Percentiles rank a stretch among this genome's conserved stretches.
phyloP scores from a whole-genome alignment of 2,797 vertebrate genomes.

The Ciconia nigra region DNA sequence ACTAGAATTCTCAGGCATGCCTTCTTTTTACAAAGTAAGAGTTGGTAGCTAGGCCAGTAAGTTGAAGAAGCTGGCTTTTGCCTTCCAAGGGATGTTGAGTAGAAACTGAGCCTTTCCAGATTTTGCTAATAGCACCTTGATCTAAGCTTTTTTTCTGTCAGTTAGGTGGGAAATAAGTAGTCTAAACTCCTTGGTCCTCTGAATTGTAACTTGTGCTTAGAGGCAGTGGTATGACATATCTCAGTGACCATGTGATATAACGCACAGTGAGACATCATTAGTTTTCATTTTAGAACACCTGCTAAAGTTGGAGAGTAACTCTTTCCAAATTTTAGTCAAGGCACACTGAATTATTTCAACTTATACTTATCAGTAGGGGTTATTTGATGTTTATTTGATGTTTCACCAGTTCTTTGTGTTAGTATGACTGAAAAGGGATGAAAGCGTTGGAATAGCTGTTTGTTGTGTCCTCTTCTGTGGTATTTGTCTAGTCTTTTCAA shows the following conservation, averaged over 20 bases:
- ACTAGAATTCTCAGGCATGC: neutral
- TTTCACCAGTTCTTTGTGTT: neutral
- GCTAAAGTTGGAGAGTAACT: neutral
- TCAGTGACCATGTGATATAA: fast-evolving
- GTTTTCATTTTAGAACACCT: neutral
- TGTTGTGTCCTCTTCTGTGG: neutral
- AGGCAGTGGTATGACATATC: neutral
- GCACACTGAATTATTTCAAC: neutral
- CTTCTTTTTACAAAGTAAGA: neutral
- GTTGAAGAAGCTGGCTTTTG: neutral
- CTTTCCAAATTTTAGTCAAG: neutral
- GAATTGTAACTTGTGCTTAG: neutral
- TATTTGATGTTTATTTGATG: neutral
- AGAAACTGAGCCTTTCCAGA: neutral
- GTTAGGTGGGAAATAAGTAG: neutral
- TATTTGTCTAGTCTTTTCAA: neutral
- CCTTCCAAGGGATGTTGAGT: neutral
- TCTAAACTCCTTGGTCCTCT: neutral
- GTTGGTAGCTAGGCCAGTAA: neutral
- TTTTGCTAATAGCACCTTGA: neutral
- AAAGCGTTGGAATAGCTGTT: neutral
- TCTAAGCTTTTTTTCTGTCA: neutral
- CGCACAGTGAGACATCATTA: neutral
- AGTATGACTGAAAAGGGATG: neutral
- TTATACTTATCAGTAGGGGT: neutral